Conservation (phyloP, 1,140 invertebrate genomes). For the Homalodisca vitripennis region DNA sequence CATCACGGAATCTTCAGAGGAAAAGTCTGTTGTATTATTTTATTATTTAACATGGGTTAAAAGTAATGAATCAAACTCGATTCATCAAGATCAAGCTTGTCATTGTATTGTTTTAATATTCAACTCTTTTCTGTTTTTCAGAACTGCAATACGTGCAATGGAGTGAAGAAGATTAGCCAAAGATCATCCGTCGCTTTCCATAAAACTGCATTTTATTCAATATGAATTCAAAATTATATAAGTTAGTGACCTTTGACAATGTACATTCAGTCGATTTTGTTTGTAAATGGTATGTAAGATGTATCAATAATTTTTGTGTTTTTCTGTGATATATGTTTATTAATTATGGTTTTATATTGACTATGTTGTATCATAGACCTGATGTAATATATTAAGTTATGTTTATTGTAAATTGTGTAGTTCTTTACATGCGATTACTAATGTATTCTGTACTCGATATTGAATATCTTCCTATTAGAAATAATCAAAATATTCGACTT, state of each 20-base stretch:
- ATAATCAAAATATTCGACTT: conserved; percentile 38
- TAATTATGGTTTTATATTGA: conserved; percentile 39
- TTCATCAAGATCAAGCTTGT: no score
- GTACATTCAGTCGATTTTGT: conserved; percentile 14
- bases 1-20: no score
- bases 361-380: conserved; percentile 38
- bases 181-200: background rate
- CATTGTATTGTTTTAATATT: background rate
- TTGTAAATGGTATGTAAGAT: background rate
- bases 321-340: conserved; percentile 41
- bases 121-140: conserved; percentile 3
- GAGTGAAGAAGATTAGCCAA: background rate
- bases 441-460: conserved; percentile 32
- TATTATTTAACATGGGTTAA: no score
- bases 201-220: background rate
- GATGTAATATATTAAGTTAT: conserved; percentile 35
- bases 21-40: no score
- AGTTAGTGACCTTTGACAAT: background rate
- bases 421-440: conserved; percentile 32
- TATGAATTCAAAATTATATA: background rate
- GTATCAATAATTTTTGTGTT: conserved; percentile 30
- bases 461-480: conserved; percentile 39
- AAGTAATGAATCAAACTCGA: no score
- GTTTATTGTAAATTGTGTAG: conserved; percentile 40
- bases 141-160: background rate